Base-by-base conservation (phyloP, 2,888 invertebrate genomes). In the Epinotia ramella region DNA sequence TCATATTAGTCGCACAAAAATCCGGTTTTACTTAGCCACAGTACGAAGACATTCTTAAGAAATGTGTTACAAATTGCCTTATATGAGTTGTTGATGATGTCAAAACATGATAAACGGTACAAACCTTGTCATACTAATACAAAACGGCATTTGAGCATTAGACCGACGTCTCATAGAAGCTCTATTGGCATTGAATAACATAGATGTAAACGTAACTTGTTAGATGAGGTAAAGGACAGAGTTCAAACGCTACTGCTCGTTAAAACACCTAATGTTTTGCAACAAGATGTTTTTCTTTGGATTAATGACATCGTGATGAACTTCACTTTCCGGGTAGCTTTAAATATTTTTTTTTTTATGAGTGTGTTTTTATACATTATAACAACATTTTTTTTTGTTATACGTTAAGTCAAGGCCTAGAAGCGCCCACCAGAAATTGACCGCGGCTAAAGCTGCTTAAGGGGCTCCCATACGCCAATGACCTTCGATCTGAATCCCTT, bases 171-270 rank as follows among this genome's bases (percentile, higher is more conserved):
- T 13, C 12, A 57, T 33, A 40, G 7, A 56, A 56, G 67, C n/a
- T 67, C n/a, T 67, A 57, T 40, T 57, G 40, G 33, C 46, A 49
- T 40, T 28, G 7, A 44, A 44, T 11, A 44, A 44, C 18, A 57
- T 40, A 44, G 11, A 12, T 33, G 12, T 59, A 69, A 24, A 69
- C 59, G 28, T 69, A 69, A 69, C 59, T 46, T 60, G 18, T 12
- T 60, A 28, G n/a, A 69, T 60, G 46, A 59, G 44, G 20, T 69
- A 69, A 69, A 69, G 69, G 69, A 69, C 69, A 69, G 69, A 69
- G 69, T 69, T 69, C 69, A 69, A 5, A 0, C 12, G 46, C 69
- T 60, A 69, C 69, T 46, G 28, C 18, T 68, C 24, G 11, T 59
- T 18, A 20, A 57, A 57, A 59, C 28, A 46, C 28, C 11, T n/a